A percentile compares a stretch with the other conserved stretches of the same genome.
These are phyloP conservation scores for Dorcus hopei DNA, from an alignment of 2,888 invertebrate species.

Conservation along the genomic window DNA sequence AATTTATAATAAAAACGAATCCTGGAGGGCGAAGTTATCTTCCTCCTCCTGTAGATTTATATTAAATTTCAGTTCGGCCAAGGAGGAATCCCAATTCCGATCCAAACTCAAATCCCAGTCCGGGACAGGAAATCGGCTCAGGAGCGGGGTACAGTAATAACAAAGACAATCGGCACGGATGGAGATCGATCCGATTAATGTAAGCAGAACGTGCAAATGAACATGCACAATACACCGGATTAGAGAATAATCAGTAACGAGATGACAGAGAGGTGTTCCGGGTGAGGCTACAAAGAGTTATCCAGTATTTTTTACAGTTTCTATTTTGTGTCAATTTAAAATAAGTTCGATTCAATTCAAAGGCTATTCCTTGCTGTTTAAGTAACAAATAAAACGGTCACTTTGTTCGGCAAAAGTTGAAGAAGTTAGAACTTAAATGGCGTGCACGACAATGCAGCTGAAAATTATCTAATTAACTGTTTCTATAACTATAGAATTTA, in stretches of 20 bases:
- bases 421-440: too few species aligned
- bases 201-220: conserved; percentile 9
- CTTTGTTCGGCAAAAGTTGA: too few species aligned
- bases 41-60: too few species aligned
- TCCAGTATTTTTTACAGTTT: too few species aligned
- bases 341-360: too few species aligned
- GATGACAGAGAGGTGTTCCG: not conserved
- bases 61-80: too few species aligned
- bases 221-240: conserved; percentile 7
- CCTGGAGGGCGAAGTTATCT: too few species aligned
- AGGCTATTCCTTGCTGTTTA: too few species aligned
- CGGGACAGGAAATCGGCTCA: conserved; percentile 1
- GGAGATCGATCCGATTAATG: not conserved
- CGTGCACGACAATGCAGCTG: not conserved
- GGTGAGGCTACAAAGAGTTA: too few species aligned
- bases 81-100: not conserved
- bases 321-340: too few species aligned
- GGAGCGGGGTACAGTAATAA: not conserved
- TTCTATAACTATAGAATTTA: not conserved
- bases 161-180: conserved; percentile 3
- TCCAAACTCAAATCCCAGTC: conserved; percentile 1
- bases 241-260: conserved; percentile 11
- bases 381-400: too few species aligned
- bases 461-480: conserved; percentile 1
- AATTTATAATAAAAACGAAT: too few species aligned